Base-by-base conservation (phyloP, 2,113 vertebrate genomes). In the Hemichromis elongatus region DNA sequence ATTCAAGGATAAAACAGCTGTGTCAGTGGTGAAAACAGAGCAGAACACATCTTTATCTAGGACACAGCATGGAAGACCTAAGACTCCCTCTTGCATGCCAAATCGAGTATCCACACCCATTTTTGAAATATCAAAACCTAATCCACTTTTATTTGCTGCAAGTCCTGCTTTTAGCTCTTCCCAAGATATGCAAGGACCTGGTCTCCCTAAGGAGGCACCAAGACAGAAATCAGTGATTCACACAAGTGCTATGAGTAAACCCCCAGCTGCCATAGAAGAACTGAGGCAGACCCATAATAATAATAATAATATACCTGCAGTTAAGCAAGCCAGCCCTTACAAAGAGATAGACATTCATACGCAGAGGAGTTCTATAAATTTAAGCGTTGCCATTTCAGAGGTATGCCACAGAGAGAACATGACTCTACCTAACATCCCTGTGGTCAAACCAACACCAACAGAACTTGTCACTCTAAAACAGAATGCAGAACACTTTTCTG, bases 81-180 rank as follows among this genome's bases (percentile, higher is more conserved):
- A 91, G 53, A 94, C 91, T 45, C 86, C 91, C 4, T 86, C 80
- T 61, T 90, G 78, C 54, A 87, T 86, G 70, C 88, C 89, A 10
- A 55, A 88, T 79, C 86, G 86, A 85, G 88, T 82, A 80, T 89
- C 89, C 73, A 92, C 92, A 18, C 90, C 93, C 30, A 81, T 90
- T 86, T 90, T 92, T 88, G 92, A 96, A 94, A 88, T 93, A 85
- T 93, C 90, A 47, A 93, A 91, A 92, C 85, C 90, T 9, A 95
- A 92, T 45, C 91, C 93, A 12, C 84, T 90, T 61, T 88, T 95
- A 77, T 95, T 94, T 87, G 70, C 89, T 42, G 24, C 89, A 57
- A 93, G 86, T 84, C 87, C 92, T 30, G 50, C 80, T 47, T 91
- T 90, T 40, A 93, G 80, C 73, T 89, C 79, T 40, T 73, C 88